Evolutionary conservation across 2,888 invertebrate genomes (phyloP).

Genomic region (Pristionchus fissidentatus): DNA sequence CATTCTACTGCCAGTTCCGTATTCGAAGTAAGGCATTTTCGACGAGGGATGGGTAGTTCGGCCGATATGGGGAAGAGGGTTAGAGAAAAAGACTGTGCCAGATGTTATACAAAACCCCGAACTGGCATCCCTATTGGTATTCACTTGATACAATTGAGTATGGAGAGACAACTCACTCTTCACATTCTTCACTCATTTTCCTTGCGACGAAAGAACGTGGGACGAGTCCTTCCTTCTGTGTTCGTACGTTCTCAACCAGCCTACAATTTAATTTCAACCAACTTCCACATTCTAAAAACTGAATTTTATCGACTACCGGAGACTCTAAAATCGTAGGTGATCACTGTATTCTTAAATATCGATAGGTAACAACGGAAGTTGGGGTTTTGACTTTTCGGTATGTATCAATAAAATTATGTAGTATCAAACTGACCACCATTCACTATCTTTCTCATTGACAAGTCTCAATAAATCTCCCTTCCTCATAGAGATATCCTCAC

Average conservation of each 20-base stretch:
- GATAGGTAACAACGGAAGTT: too few species aligned
- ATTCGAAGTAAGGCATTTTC: too few species aligned
- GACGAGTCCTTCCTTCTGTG: neutral
- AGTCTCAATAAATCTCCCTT: constrained; percentile 19
- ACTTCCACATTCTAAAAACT: neutral
- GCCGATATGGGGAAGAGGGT: too few species aligned
- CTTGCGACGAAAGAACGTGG: constrained; percentile 22
- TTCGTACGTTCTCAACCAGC: constrained; percentile 18
- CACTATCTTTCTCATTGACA: neutral
- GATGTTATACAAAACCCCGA: neutral
- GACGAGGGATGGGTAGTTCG: too few species aligned
- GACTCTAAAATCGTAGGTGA: neutral
- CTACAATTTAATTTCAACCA: neutral
- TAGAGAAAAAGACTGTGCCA: too few species aligned
- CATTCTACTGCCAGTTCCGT: too few species aligned
- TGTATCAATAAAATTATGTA: neutral
- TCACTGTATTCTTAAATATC: too few species aligned
- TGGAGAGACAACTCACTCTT: neutral
- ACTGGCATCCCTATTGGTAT: neutral
- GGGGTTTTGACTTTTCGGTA: neutral
- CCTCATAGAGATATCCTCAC: constrained; percentile 24
- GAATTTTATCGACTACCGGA: neutral
- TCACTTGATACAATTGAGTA: neutral
- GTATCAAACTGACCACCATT: neutral
- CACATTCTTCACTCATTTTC: constrained; percentile 13